phyloP scores from a whole-genome alignment of 2,888 invertebrate species.

The Tortrix viridana region DNA sequence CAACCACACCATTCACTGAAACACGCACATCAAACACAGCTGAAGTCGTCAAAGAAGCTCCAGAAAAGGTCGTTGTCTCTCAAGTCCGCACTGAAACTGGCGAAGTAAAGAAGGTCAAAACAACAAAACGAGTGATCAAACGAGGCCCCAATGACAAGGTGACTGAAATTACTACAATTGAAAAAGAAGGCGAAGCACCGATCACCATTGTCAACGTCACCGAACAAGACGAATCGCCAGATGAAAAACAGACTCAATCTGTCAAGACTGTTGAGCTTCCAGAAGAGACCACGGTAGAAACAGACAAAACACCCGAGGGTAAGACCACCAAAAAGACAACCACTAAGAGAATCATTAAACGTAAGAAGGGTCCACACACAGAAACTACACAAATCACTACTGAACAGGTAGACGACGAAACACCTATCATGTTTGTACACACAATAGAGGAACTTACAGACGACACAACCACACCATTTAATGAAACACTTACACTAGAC shows the following conservation, averaged over 20 bases:
- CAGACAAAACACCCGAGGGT: conserved; percentile 51
- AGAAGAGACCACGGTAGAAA: neutral
- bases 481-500: conserved; percentile 45
- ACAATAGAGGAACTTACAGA: conserved; percentile 46
- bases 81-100: conserved; percentile 15
- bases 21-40: conserved; percentile 44
- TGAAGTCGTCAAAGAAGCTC: conserved; percentile 45
- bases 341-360: conserved; percentile 44
- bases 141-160: conserved; percentile 59
- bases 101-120: conserved; percentile 10
- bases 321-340: conserved; percentile 40
- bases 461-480: conserved; percentile 46
- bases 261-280: neutral
- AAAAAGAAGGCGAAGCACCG: conserved; percentile 53
- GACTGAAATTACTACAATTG: conserved; percentile 56
- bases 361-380: conserved; percentile 45
- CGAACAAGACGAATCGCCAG: conserved; percentile 12
- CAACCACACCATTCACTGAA: conserved; percentile 47
- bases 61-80: conserved; percentile 24
- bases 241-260: neutral
- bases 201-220: conserved; percentile 4
- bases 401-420: conserved; percentile 55
- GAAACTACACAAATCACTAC: conserved; percentile 49
- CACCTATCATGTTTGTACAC: conserved; percentile 42
- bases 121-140: conserved; percentile 55